Evolutionary conservation across 2,888 invertebrate genomes (phyloP).

Genomic region (Eristalis intricaria): DNA sequence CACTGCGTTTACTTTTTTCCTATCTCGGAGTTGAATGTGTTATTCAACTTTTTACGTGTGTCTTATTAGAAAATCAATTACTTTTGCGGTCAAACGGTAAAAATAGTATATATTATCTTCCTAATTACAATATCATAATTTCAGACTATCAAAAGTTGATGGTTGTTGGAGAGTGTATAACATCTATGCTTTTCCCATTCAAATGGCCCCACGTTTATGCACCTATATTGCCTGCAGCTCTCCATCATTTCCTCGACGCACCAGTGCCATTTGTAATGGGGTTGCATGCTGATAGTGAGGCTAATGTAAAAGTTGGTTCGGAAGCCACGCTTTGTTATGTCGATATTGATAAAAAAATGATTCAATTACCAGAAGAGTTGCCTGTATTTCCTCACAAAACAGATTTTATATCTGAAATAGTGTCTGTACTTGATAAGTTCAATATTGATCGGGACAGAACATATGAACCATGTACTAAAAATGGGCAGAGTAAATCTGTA

Average conservation of each 20-base stretch:
- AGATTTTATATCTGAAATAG: constrained; percentile 93
- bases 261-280: constrained; percentile 99
- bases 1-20: constrained; percentile 92
- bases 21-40: constrained; percentile 95
- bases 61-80: constrained; percentile 97
- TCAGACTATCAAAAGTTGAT: constrained; percentile 96
- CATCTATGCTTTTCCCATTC: constrained; percentile 95
- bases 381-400: constrained; percentile 95
- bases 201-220: constrained; percentile 99
- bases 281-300: constrained; percentile 84
- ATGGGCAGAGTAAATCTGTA: constrained; percentile 74
- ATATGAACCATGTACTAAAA: constrained; percentile 76
- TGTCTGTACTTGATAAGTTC: constrained; percentile 87
- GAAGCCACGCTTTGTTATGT: constrained; percentile 97
- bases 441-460: constrained; percentile 82
- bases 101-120: constrained; percentile 15
- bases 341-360: constrained; percentile 95
- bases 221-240: constrained; percentile 96
- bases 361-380: constrained; percentile 97
- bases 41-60: constrained; percentile 96
- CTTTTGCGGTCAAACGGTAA: constrained; percentile 94
- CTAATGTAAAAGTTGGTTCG: constrained; percentile 86
- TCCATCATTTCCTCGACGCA: constrained; percentile 98
- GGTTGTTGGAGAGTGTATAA: constrained; percentile 97
- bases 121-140: constrained; percentile 72